Conservation (phyloP, 2,888 invertebrate genomes). For the Machimus atricapillus region DNA sequence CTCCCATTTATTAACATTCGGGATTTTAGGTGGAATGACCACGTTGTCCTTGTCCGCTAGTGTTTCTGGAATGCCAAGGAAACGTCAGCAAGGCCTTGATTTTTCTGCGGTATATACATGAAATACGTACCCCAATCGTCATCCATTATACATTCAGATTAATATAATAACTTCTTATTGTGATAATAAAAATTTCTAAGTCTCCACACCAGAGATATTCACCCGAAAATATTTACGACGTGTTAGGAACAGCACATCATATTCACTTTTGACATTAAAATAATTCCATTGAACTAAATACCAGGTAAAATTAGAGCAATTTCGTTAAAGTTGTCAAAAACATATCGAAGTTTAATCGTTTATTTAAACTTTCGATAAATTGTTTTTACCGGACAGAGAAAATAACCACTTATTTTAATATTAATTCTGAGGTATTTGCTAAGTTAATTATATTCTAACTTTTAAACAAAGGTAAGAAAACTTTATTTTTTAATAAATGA, state of each 20-base stretch:
- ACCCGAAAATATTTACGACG: slow-evolving; percentile 38
- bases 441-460: too few species aligned
- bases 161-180: not conserved
- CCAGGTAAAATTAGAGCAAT: not conserved
- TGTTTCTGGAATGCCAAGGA: slow-evolving; percentile 53
- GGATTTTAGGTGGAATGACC: slow-evolving; percentile 71
- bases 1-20: slow-evolving; percentile 79
- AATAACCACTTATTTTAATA: not conserved
- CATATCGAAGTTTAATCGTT: not conserved
- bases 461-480: too few species aligned
- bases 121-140: slow-evolving; percentile 73
- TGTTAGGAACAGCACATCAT: slow-evolving; percentile 39
- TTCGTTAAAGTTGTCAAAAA: not conserved
- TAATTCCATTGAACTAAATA: not conserved
- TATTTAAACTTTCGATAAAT: not conserved
- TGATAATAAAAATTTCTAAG: not conserved
- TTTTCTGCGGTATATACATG: slow-evolving; percentile 9
- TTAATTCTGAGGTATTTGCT: not conserved
- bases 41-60: slow-evolving; percentile 68
- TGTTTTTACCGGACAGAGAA: not conserved
- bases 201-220: not conserved
- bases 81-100: not conserved
- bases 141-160: slow-evolving; percentile 64
- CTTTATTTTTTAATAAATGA: too few species aligned
- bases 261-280: not conserved